Evolutionary conservation across 2,113 vertebrate species (phyloP), one percentile per base, ranked within the genome.

Genomic region (Pantherophis guttatus): DNA sequence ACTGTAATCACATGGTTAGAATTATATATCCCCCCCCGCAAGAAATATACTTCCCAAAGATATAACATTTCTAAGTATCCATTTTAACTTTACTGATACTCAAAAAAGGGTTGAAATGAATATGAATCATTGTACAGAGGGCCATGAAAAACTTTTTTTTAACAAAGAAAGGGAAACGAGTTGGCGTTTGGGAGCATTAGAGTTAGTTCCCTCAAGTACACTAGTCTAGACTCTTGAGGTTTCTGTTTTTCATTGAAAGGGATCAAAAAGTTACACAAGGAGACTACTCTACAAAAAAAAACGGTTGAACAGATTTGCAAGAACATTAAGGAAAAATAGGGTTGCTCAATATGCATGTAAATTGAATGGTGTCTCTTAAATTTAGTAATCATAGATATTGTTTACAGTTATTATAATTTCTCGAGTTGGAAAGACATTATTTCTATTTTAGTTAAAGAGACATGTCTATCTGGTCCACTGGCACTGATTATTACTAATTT

Each of bases 131-230:
- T 0, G 0, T 90, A 96, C 85, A 62, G 94, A 95, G 75, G 91
- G 88, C 92, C 91, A 75, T 70, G 87, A 92, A 90, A 75, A 90
- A 75, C 33, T 96, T 96, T 96, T 96, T 96, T 94, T 96, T 96
- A 96, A 93, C 8, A 95, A 96, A 92, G 95, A 94, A 92, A 97
- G 95, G 94, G 95, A 94, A 95, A 95, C 94, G 91, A 96, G 96
- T 96, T 97, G 96, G 94, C 93, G 89, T 95, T 96, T 90, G 94
- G 93, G 94, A 95, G 91, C 9, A 93, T 92, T 33, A 97, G 95
- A 95, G 94, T 96, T 95, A 97, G 93, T 94, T 97, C 92, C 96
- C 95, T 93, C 70, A 96, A 92, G 86, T 81, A 92, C 91, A 93
- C 89, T 93, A 95, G 44, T 53, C 7, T 53, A 86, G 39, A 95